Evolutionary conservation across 2,797 vertebrate species (phyloP).

Genomic region (Oreortyx pictus): DNA sequence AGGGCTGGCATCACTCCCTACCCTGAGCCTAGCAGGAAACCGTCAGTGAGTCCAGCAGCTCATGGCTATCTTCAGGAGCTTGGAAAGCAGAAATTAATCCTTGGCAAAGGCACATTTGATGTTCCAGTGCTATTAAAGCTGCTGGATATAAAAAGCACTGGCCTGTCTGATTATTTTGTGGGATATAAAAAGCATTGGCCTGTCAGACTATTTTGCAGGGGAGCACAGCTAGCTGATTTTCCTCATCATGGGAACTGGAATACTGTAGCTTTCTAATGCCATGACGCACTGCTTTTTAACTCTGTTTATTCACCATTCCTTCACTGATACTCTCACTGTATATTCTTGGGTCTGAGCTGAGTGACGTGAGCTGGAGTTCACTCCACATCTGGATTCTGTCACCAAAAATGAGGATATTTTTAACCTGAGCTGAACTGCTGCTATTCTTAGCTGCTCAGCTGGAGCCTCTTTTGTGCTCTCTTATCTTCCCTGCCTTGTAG

Average conservation of each 20-base stretch:
- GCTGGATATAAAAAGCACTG: background rate
- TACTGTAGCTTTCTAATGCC: background rate
- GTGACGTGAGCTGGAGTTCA: background rate
- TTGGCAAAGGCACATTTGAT: background rate
- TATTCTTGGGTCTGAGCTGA: constrained; percentile 6
- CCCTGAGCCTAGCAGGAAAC: background rate
- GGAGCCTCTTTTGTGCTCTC: background rate
- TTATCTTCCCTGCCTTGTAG: background rate
- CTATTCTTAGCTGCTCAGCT: constrained; percentile 38
- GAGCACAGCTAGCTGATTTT: background rate
- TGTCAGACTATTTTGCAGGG: background rate
- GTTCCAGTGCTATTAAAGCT: background rate
- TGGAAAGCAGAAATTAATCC: constrained; percentile 8
- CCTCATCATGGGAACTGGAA: background rate
- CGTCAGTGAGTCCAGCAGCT: background rate
- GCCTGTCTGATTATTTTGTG: background rate
- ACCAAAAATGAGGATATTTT: constrained; percentile 43
- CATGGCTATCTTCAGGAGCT: background rate
- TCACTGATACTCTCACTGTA: background rate
- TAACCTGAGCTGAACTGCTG: background rate
- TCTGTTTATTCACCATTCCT: background rate
- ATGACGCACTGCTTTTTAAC: background rate
- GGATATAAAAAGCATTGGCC: background rate
- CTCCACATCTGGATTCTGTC: background rate
- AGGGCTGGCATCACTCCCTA: background rate